Conservation (phyloP, 2,888 invertebrate species). For the Meganola albula region DNA sequence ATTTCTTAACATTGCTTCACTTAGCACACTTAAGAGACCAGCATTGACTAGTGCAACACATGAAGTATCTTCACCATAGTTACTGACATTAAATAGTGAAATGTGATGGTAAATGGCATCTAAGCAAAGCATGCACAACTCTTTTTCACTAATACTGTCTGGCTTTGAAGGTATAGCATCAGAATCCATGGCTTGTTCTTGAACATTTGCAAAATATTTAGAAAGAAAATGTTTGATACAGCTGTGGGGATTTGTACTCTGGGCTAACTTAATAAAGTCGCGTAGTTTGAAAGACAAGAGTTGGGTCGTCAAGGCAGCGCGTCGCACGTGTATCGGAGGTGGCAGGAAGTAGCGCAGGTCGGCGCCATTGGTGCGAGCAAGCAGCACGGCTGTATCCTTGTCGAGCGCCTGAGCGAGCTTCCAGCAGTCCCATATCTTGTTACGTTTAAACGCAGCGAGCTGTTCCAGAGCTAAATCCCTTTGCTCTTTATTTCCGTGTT, state of each 20-base stretch:
- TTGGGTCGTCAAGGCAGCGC: constrained; percentile 51
- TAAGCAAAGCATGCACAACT: constrained; percentile 57
- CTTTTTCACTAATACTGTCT: constrained; percentile 57
- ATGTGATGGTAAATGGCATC: constrained; percentile 65
- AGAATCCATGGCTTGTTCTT: constrained; percentile 59
- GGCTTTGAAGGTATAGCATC: constrained; percentile 60
- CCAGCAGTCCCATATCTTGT: constrained; percentile 82
- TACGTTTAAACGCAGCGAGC: constrained; percentile 80
- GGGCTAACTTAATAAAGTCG: constrained; percentile 46
- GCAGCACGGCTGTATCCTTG: constrained; percentile 84
- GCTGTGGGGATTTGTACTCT: constrained; percentile 50
- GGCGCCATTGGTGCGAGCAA: constrained; percentile 84
- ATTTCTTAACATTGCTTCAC: constrained; percentile 55
- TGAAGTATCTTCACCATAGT: constrained; percentile 47
- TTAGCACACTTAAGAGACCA: constrained; percentile 47
- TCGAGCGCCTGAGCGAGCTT: constrained; percentile 89
- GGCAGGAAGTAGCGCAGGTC: constrained; percentile 86
- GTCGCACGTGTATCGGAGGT: constrained; percentile 77
- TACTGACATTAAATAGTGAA: constrained; percentile 43
- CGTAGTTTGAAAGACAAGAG: constrained; percentile 58
- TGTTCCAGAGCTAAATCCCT: constrained; percentile 81
- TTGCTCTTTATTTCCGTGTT: constrained; percentile 79
- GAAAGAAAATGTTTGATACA: constrained; percentile 60
- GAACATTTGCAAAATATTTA: constrained; percentile 61
- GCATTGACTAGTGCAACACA: constrained; percentile 38